Evolutionary conservation across 2,888 invertebrate species (phyloP).

Genomic region (Cantharis rufa): DNA sequence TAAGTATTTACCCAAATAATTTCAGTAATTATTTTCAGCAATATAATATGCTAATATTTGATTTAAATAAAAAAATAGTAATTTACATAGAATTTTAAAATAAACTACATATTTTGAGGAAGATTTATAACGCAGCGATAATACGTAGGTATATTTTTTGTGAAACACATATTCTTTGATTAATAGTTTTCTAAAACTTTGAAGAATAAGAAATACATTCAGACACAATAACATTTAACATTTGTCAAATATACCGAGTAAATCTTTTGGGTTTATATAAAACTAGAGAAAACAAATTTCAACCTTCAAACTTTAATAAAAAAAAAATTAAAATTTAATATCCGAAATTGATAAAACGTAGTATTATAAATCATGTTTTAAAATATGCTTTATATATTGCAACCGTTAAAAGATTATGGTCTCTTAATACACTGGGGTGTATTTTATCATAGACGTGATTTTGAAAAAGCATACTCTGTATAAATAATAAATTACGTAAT

Average conservation of each 20-base stretch:
- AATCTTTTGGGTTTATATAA: background rate
- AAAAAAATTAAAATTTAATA: background rate
- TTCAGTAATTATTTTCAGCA: background rate
- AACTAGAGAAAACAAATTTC: background rate
- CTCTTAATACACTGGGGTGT: background rate
- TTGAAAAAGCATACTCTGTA: background rate
- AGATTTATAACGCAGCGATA: background rate
- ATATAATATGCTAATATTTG: background rate
- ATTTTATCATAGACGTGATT: constrained; percentile 1
- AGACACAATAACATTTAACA: constrained; percentile 3
- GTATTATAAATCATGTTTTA: background rate
- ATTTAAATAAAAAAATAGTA: background rate
- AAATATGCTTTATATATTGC: background rate
- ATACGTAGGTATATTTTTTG: background rate
- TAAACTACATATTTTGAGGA: background rate
- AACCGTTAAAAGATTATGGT: background rate
- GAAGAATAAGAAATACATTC: constrained; percentile 3
- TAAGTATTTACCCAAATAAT: background rate
- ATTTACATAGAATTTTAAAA: background rate
- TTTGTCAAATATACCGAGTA: background rate
- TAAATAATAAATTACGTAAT: constrained; percentile 3
- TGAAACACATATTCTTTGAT: background rate
- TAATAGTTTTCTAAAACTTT: background rate
- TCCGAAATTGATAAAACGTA: background rate
- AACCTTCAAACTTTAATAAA: background rate